These are phyloP conservation scores for Zaprionus inermis DNA, from an alignment of 1,140 invertebrate species.

Conservation along the genomic window DNA sequence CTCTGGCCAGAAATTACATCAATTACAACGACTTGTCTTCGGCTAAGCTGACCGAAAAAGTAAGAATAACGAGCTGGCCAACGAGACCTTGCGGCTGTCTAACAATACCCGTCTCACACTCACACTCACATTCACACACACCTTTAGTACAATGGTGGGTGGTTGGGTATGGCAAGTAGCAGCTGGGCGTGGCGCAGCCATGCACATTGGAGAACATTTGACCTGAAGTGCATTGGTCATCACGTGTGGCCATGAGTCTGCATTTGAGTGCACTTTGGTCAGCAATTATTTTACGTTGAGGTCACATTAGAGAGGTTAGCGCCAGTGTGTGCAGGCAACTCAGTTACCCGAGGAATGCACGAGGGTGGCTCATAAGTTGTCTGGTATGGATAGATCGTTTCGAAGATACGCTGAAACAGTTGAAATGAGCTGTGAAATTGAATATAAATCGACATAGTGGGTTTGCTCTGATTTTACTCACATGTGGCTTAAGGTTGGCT, in stretches of 20 bases:
- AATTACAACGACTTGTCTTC: conserved; percentile 75
- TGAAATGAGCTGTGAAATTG: conserved; percentile 2
- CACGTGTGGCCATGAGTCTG: conserved; percentile 81
- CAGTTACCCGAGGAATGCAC: conserved; percentile 39
- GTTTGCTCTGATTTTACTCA: background rate
- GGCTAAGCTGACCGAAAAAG: conserved; percentile 70
- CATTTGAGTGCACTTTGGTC: conserved; percentile 82
- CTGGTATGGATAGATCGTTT: background rate
- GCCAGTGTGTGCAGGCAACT: conserved; percentile 52
- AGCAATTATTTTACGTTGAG: conserved; percentile 83
- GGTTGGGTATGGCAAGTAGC: conserved; percentile 14
- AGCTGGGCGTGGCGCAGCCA: background rate
- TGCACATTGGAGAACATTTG: conserved; percentile 69
- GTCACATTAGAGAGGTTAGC: conserved; percentile 76
- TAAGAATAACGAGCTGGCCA: conserved; percentile 72
- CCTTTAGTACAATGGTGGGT: background rate
- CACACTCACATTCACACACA: conserved; percentile 9
- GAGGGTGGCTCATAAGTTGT: conserved; percentile 38
- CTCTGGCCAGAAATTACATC: conserved; percentile 72
- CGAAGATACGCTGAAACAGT: background rate
- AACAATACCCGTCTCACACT: conserved; percentile 49
- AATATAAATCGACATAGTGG: background rate
- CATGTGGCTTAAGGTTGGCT: too few species aligned
- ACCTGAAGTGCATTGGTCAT: conserved; percentile 82
- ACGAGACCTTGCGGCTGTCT: conserved; percentile 52